A percentile compares a stretch with the other conserved stretches of the same genome.
phyloP scores from a whole-genome alignment of 2,888 invertebrate species.

The Drosophila borborema region DNA sequence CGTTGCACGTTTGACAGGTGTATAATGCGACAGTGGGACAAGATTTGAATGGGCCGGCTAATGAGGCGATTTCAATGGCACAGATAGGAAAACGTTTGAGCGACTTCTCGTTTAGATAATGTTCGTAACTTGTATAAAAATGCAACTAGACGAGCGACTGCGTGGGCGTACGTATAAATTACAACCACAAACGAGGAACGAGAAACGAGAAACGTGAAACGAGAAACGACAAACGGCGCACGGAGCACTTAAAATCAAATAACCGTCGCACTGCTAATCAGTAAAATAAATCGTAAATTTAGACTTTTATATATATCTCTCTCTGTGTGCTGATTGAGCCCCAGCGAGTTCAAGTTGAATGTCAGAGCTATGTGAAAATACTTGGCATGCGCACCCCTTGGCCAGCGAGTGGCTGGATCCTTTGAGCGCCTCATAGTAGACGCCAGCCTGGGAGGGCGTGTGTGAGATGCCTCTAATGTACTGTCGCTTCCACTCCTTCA shows the following conservation, averaged over 20 bases:
- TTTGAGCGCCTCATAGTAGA: conserved; percentile 83
- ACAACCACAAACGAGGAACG: conserved; percentile 63
- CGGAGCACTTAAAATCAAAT: conserved; percentile 57
- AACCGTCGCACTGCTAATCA: conserved; percentile 64
- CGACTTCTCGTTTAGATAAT: conserved; percentile 58
- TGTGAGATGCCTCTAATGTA: conserved; percentile 83
- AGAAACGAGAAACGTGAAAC: conserved; percentile 13
- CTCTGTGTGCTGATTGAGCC: conserved; percentile 11
- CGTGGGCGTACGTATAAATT: conserved; percentile 70
- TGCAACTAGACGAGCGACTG: conserved; percentile 37
- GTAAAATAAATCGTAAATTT: conserved; percentile 56
- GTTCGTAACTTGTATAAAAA: conserved; percentile 41
- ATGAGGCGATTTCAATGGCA: conserved; percentile 28
- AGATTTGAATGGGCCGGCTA: conserved; percentile 43
- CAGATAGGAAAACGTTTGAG: conserved; percentile 24
- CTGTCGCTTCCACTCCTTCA: conserved; percentile 80
- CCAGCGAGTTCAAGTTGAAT: conserved; percentile 82
- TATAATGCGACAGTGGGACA: conserved; percentile 32
- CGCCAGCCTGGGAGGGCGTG: conserved; percentile 80
- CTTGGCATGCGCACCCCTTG: conserved; percentile 42
- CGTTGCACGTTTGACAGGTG: conserved; percentile 36
- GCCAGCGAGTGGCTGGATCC: conserved; percentile 79
- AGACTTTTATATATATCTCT: conserved; percentile 22
- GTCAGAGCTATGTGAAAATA: conserved; percentile 40
- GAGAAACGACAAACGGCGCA: conserved; percentile 9